Evolutionary conservation across 2,113 vertebrate genomes (phyloP).

Genomic region (Bubo blakistoni): DNA sequence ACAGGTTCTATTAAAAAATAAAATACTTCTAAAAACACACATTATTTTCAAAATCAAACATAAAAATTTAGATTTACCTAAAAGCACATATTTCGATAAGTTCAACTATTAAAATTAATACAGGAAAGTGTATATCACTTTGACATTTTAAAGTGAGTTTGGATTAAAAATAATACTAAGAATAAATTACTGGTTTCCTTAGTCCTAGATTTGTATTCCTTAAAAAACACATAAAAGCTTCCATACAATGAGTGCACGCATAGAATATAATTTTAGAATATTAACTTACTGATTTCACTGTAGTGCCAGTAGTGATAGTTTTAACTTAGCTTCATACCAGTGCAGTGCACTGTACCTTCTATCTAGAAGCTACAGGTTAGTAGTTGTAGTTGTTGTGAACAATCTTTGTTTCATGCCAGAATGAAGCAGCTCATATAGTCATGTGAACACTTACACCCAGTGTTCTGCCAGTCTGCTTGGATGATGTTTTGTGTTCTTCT

Average conservation of each 20-base stretch:
- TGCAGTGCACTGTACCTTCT: background rate
- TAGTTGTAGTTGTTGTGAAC: background rate
- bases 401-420: background rate
- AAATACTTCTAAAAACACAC: background rate
- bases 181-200: background rate
- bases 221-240: background rate
- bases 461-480: background rate
- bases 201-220: background rate
- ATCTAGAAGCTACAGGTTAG: background rate
- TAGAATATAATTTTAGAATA: background rate
- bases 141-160: background rate
- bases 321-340: background rate
- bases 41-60: background rate
- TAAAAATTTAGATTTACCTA: background rate
- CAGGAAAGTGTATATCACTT: background rate
- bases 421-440: background rate
- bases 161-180: background rate
- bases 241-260: fast-evolving
- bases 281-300: background rate
- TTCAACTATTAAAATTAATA: background rate
- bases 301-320: background rate
- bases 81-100: background rate
- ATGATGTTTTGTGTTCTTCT: background rate
- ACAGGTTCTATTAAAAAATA: background rate
- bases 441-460: background rate